Evolutionary conservation across 2,888 invertebrate genomes (phyloP).

Genomic region (Plebejus argus): DNA sequence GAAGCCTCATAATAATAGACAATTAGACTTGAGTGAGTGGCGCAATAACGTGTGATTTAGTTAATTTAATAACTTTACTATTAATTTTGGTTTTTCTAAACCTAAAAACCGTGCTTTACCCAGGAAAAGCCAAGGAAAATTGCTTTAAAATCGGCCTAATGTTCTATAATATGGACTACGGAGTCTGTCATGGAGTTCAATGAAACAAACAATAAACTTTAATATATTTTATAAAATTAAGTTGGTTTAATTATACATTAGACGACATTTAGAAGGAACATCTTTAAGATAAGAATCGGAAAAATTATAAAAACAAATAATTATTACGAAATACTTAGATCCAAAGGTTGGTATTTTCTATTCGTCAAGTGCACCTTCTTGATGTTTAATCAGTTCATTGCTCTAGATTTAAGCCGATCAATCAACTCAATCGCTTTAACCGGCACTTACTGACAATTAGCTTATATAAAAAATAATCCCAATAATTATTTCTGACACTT

Average conservation of each 20-base stretch:
- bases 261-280: not conserved
- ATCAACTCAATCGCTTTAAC: conserved; percentile 5
- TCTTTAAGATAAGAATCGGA: not conserved
- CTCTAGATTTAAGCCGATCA: not conserved
- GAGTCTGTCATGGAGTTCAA: no score
- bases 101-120: no score
- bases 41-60: not conserved
- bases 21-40: not conserved
- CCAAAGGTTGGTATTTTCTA: not conserved
- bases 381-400: not conserved
- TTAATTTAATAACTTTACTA: not conserved
- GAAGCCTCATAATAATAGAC: not conserved
- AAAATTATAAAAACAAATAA: not conserved
- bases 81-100: no score
- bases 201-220: no score
- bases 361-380: not conserved
- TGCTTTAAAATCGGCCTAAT: no score
- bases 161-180: no score
- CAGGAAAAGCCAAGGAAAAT: no score
- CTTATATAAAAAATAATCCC: not conserved
- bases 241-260: not conserved
- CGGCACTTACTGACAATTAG: conserved; percentile 16
- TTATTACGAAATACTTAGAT: not conserved
- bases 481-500: conserved; percentile 27
- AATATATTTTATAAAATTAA: no score